Base-by-base conservation (phyloP, 1,140 invertebrate genomes). In the Drosophila paulistorum region DNA sequence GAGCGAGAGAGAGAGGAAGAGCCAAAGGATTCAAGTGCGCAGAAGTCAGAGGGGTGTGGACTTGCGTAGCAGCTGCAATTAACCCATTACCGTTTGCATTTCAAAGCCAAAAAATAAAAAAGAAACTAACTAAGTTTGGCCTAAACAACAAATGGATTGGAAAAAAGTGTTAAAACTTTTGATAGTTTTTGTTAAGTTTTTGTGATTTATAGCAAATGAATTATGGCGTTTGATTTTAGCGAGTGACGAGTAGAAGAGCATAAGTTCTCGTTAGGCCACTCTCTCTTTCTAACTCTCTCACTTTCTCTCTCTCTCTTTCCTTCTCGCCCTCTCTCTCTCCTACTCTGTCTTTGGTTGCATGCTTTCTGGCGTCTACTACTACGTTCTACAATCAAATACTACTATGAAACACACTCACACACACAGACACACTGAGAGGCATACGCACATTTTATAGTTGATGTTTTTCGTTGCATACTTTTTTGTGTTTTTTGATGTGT, bases 361-460 rank as follows among this genome's bases (percentile, higher is more conserved):
- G 30, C 58, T 35, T 55, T 35, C 7, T 35, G 23, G 39, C 67
- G 65, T 67, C 82, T 87, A 89, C 83, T 86, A 87, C 83, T 86
- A 87, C 83, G 79, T 87, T 87, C 76, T 79, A 87, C 79, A 79
- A 86, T 83, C 68, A 79, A 86, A 86, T 87, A 86, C 83, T 86
- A 86, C 84, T 62, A 79, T 62, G 76, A 59, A 45, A 48, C 66
- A 79, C 72, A 69, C 62, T 68, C 26, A 39, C 70, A 59, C 45
- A 64, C 42, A 33, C 58, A 58, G 11, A 75, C 35, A 58, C 65
- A 68, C 13, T 39, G 23, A 45, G 17, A 35, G 20, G 39, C 7
- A 42, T 11, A 33, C 41, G 41, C 14, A 74, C 68, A 39, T 39
- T 70, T 64, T 30, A 65, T 66, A 81, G 78, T 77, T 81, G 74